Percentiles rank a stretch among this genome's conserved stretches.
phyloP scores from a whole-genome alignment of 2,113 vertebrate species.

The Talpa occidentalis region DNA sequence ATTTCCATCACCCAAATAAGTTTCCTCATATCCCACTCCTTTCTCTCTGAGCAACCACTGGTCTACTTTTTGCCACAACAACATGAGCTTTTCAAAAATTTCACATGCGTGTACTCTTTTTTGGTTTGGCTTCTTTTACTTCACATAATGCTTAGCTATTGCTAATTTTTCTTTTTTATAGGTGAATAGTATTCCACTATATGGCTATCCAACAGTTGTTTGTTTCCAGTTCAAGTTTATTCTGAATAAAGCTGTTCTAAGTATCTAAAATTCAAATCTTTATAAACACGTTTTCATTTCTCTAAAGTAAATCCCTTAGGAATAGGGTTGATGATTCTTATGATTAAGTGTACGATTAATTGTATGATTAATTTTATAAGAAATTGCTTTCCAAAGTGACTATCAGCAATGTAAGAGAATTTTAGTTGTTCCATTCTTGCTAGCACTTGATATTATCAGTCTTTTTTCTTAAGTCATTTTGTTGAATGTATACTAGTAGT shows the following conservation, averaged over 20 bases:
- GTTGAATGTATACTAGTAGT: background rate
- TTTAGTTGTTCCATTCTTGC: background rate
- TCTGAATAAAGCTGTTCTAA: background rate
- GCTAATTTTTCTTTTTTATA: background rate
- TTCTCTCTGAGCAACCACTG: background rate
- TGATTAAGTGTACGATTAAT: background rate
- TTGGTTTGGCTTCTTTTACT: background rate
- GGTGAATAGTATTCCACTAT: background rate
- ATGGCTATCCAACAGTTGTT: background rate
- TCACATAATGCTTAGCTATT: background rate
- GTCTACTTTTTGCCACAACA: background rate
- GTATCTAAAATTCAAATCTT: conserved; percentile 20
- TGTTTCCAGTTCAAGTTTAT: background rate
- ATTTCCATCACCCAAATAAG: background rate
- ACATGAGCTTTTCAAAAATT: conserved; percentile 29
- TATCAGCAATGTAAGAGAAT: background rate
- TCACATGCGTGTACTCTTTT: conserved; percentile 33
- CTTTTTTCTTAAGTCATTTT: background rate
- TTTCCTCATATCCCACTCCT: background rate
- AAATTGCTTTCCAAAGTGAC: background rate
- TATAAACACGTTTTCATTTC: conserved; percentile 20
- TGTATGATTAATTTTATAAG: background rate
- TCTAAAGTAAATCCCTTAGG: conserved; percentile 9
- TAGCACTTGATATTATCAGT: background rate
- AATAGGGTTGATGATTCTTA: conserved; percentile 12